Percentiles rank a stretch among this genome's conserved stretches.
phyloP scores from a whole-genome alignment of 2,888 invertebrate species.

The Dasysyrphus tricinctus region DNA sequence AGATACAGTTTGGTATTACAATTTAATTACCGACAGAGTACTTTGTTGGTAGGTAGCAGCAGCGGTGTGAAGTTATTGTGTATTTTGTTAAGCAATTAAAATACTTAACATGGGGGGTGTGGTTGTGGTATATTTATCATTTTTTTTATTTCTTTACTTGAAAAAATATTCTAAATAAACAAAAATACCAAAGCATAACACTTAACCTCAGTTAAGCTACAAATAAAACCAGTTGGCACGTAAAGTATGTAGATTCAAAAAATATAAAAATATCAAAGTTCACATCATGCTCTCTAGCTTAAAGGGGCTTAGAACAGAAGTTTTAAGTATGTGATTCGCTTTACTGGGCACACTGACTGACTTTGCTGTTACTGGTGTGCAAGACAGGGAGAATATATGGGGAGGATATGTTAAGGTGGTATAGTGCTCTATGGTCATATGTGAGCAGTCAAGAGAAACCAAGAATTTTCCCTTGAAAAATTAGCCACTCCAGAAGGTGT shows the following conservation, averaged over 20 bases:
- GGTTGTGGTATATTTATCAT: conserved; percentile 1
- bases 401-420: background rate
- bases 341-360: conserved; percentile 46
- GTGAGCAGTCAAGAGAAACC: conserved; percentile 58
- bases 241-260: conserved; percentile 10
- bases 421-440: conserved; percentile 63
- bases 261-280: conserved; percentile 25
- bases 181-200: background rate
- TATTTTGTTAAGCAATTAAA: conserved; percentile 23
- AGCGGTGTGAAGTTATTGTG: conserved; percentile 4
- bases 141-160: background rate
- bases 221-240: conserved; percentile 28
- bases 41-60: background rate
- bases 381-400: background rate
- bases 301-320: conserved; percentile 12
- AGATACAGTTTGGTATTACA: conserved; percentile 48
- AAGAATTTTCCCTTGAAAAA: conserved; percentile 41
- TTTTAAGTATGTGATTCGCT: conserved; percentile 49
- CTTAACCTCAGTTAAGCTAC: conserved; percentile 20
- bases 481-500: conserved; percentile 31
- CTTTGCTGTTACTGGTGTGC: background rate
- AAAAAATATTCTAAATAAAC: conserved; percentile 11
- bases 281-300: conserved; percentile 41
- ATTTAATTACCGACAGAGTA: conserved; percentile 45
- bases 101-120: conserved; percentile 5